phyloP scores from a whole-genome alignment of 2,888 invertebrate genomes.

The Cosmopolites sordidus region DNA sequence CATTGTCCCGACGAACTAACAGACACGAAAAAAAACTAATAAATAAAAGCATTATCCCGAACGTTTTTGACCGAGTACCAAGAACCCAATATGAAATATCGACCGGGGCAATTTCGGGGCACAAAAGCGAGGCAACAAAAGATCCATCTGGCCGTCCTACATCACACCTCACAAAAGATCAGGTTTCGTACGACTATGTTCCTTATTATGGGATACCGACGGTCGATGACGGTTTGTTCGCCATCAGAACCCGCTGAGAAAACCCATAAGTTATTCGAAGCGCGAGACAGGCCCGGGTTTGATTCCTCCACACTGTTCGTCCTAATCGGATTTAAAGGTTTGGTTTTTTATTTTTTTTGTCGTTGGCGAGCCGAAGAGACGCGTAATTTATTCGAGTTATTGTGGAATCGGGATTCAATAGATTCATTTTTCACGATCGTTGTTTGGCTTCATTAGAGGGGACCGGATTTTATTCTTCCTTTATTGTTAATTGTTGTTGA shows the following conservation, averaged over 20 bases:
- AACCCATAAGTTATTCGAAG: conserved; percentile 35
- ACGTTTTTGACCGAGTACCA: conserved; percentile 7
- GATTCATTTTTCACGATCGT: background rate
- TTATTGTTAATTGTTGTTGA: background rate
- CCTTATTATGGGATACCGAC: conserved; percentile 18
- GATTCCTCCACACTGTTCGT: conserved; percentile 29
- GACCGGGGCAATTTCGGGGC: conserved; percentile 16
- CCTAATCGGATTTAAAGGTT: conserved; percentile 30
- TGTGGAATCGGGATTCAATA: conserved; percentile 11
- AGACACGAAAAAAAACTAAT: conserved; percentile 5
- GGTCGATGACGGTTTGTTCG: conserved; percentile 18
- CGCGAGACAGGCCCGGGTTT: conserved; percentile 31
- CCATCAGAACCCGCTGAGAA: conserved; percentile 36
- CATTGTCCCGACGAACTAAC: too few relatives aligned
- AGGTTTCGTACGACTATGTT: conserved; percentile 25
- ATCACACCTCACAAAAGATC: conserved; percentile 37
- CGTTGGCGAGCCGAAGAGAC: conserved; percentile 12
- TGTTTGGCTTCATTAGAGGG: conserved; percentile 6
- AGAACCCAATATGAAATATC: conserved; percentile 19
- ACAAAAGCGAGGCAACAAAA: conserved; percentile 26
- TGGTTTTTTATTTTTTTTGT: conserved; percentile 20
- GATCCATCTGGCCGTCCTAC: conserved; percentile 38
- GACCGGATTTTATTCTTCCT: background rate
- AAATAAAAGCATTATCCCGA: conserved; percentile 9
- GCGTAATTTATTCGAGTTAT: conserved; percentile 31